Percentiles rank a stretch among this genome's conserved stretches.
These are phyloP conservation scores for Agriopis leucophaearia DNA, from an alignment of 2,888 invertebrate genomes.

Conservation along the genomic window DNA sequence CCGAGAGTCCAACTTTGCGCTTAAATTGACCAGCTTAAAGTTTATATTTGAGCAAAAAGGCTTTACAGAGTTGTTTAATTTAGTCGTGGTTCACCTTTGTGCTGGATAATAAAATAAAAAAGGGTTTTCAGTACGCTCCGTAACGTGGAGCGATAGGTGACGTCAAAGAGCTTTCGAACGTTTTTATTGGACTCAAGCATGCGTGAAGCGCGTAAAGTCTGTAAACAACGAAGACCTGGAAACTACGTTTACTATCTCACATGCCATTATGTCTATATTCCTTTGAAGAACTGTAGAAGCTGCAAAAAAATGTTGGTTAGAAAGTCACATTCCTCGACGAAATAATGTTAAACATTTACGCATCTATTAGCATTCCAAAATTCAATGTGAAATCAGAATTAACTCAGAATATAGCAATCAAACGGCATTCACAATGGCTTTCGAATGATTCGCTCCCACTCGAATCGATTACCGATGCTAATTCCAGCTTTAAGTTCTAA, in stretches of 20 bases:
- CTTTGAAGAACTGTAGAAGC: not conserved
- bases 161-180: slow-evolving; percentile 56
- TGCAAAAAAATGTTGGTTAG: not conserved
- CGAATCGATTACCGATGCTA: slow-evolving; percentile 72
- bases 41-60: slow-evolving; percentile 50
- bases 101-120: slow-evolving; percentile 64
- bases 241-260: not conserved
- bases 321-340: not conserved
- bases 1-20: slow-evolving; percentile 47
- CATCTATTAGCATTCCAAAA: slow-evolving; percentile 42
- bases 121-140: slow-evolving; percentile 56
- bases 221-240: slow-evolving; percentile 11
- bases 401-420: slow-evolving; percentile 66
- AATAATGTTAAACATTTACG: slow-evolving; percentile 7
- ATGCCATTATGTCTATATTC: not conserved
- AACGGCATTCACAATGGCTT: slow-evolving; percentile 70
- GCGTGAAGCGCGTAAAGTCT: slow-evolving; percentile 9
- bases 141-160: slow-evolving; percentile 55
- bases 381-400: slow-evolving; percentile 55
- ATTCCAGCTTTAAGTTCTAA: slow-evolving; percentile 76
- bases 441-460: slow-evolving; percentile 62
- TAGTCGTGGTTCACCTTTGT: slow-evolving; percentile 68
- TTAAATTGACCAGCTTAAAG: slow-evolving; percentile 52
- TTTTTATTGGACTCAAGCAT: slow-evolving; percentile 46
- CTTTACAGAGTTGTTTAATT: slow-evolving; percentile 67